phyloP scores from a whole-genome alignment of 2,888 invertebrate species.

The Agrochola lota region DNA sequence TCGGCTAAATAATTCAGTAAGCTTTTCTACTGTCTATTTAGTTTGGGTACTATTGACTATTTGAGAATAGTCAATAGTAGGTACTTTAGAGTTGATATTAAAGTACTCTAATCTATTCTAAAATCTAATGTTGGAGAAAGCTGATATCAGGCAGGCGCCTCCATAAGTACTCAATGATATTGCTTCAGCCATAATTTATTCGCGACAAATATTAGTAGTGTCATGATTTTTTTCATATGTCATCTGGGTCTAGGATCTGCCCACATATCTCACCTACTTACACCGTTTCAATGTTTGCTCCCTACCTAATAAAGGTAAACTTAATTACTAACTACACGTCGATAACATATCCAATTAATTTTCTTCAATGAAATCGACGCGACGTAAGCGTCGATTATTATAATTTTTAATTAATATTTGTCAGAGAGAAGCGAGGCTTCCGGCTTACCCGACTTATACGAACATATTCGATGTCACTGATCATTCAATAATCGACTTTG shows the following conservation, averaged over 20 bases:
- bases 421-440: slow-evolving; percentile 68
- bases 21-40: background rate
- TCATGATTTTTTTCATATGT: background rate
- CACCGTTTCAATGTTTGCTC: slow-evolving; percentile 38
- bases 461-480: slow-evolving; percentile 58
- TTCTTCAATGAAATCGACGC: slow-evolving; percentile 50
- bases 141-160: too few species aligned
- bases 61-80: background rate
- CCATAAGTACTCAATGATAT: background rate
- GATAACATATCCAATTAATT: slow-evolving; percentile 56
- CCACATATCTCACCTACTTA: slow-evolving; percentile 37
- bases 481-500: slow-evolving; percentile 68
- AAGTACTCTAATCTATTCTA: too few species aligned
- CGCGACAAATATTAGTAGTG: background rate
- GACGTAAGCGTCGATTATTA: slow-evolving; percentile 60
- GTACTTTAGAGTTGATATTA: background rate
- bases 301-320: slow-evolving; percentile 51
- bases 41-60: background rate
- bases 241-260: background rate
- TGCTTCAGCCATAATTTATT: background rate
- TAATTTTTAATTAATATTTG: slow-evolving; percentile 74
- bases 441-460: slow-evolving; percentile 68
- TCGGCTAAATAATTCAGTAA: background rate
- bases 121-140: background rate
- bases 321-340: slow-evolving; percentile 45